Base-by-base conservation (phyloP, 2,113 vertebrate genomes). In the Chunga burmeisteri region DNA sequence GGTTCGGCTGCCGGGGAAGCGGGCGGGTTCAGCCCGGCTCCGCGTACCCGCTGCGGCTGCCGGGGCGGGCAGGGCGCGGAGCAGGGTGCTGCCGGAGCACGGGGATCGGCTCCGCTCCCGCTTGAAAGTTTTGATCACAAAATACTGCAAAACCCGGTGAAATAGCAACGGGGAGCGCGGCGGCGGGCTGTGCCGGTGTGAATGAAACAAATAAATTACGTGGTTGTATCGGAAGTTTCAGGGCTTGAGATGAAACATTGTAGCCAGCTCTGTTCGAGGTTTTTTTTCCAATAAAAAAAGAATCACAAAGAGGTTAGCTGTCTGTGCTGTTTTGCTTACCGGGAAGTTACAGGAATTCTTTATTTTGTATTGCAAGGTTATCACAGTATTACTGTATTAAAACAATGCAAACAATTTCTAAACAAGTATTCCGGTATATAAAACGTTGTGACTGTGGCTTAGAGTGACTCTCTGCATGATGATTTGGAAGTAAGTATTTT, bases 241-340 rank as follows among this genome's bases (percentile, higher is more conserved):
- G 84, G 44, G 89, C 47, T 79, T 22, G 70, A 38, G 93, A 32
- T 26, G 38, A 75, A 87, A 38, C 70, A 4, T 4, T 65, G 92
- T 22, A 56, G 74, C 52, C 79, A 11, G 62, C 44, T 52, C 70
- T 47, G 92, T 16, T 40, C 65, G 13, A 82, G 49, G 11, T n/a
- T 58, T 18, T 23, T n/a, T 36, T 50, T 29, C 56, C 59, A 96
- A 96, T 96, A 96, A 96, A 85, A 86, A 73, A 68, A 91, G 23
- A 66, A 55, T 63, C 36, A 7, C 14, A 81, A 91, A 72, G 81
- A 62, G 49, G 74, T 30, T 55, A 86, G 86, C 56, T 93, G 93
- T 83, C 75, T 80, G 87, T 91, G 81, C 85, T 88, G 32, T 63
- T 89, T 65, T 62, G 81, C 80, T 86, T 42, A 40, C 86, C 86